Evolutionary conservation across 2,888 invertebrate genomes (phyloP), one percentile per base, ranked within the genome.

Genomic region (Ormyrus rosae): DNA sequence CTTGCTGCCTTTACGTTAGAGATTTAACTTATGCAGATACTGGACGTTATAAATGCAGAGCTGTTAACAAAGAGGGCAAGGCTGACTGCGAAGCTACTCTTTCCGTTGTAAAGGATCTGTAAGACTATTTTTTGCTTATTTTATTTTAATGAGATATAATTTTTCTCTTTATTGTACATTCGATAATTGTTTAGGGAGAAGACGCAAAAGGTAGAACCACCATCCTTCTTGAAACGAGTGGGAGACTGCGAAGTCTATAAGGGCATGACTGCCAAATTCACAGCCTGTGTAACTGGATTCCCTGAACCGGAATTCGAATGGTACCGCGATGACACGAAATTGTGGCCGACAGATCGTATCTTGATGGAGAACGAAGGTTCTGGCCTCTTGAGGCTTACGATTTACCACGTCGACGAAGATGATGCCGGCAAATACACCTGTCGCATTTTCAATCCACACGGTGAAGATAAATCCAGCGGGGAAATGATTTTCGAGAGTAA

Each of bases 211-310:
- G 93, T 95, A 60, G 97, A 98, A 90, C 94, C 97, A 0, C 97
- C 98, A 5, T 93, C 95, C 67, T 98, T 98, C 93, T 91, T 98
- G 86, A 98, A 98, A 92, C 95, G 94, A 88, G 95, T 97, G 86
- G 97, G 96, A 0, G 97, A 97, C 89, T 95, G 95, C 60, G 97
- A 97, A 90, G 94, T 97, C 74, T 95, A 95, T 91, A 95, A 95
- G 87, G 96, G 96, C 55, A 96, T 97, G 95, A 94, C 96, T 63
- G 97, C 96, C 75, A 97, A 97, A 91, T 97, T 98, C 91, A 98
- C 97, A n/a, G 97, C 97, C 76, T 97, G 97, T 89, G 95, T 96
- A 68, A 95, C 95, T 67, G 98, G 98, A 79, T 93, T 93, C 78
- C 98, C 98, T 0, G 97, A 97, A 78, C 97, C 97, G 0, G 96